These are phyloP conservation scores for Drosophila austrosaltans DNA, from an alignment of 2,888 invertebrate species.

Conservation along the genomic window DNA sequence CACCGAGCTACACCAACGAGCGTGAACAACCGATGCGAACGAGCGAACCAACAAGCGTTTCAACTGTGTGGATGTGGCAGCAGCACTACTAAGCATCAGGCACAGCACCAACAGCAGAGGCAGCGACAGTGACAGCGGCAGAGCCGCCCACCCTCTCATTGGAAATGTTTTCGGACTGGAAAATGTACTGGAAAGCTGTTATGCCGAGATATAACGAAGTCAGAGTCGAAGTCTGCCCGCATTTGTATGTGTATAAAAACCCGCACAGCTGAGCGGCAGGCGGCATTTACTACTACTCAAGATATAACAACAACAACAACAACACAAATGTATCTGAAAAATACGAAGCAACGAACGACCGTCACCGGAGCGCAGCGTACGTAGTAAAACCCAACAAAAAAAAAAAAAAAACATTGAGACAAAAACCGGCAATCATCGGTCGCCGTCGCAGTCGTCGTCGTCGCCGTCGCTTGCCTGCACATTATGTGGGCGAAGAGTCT, in stretches of 20 bases:
- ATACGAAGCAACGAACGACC: constrained; percentile 46
- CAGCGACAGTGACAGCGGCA: background rate
- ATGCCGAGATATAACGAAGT: constrained; percentile 22
- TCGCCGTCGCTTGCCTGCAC: constrained; percentile 43
- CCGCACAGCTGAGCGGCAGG: constrained; percentile 68
- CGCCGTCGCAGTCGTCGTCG: constrained; percentile 5
- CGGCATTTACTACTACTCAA: constrained; percentile 57
- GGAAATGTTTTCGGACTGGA: constrained; percentile 21
- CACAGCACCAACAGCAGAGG: background rate
- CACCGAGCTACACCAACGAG: background rate
- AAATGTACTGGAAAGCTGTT: constrained; percentile 14
- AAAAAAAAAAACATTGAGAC: constrained; percentile 2
- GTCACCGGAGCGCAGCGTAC: constrained; percentile 34
- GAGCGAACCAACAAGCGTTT: background rate
- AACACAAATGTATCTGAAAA: constrained; percentile 65
- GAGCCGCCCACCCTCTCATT: constrained; percentile 24
- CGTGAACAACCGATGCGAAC: background rate
- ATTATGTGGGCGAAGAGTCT: constrained; percentile 49
- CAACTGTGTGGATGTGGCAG: constrained; percentile 7
- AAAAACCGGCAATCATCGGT: constrained; percentile 47
- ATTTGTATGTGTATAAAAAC: constrained; percentile 28
- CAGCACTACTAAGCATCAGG: background rate
- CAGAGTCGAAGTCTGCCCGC: constrained; percentile 20
- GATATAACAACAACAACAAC: constrained; percentile 23
- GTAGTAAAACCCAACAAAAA: constrained; percentile 36